These are phyloP conservation scores for Protosalanx chinensis DNA, from an alignment of 2,797 vertebrate species.

Conservation along the genomic window DNA sequence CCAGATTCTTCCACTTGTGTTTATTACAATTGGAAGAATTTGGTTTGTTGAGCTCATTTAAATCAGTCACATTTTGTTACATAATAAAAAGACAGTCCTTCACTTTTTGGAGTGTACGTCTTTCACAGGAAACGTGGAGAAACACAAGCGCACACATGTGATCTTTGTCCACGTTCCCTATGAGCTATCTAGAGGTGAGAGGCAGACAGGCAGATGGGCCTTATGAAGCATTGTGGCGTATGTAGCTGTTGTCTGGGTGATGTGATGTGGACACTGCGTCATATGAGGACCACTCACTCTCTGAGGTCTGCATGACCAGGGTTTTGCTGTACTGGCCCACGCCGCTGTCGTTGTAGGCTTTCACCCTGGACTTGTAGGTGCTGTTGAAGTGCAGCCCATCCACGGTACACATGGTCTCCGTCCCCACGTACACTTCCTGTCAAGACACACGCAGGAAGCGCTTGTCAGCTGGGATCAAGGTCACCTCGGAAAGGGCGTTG, in stretches of 20 bases:
- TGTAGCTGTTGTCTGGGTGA: neutral
- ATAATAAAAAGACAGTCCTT: no score
- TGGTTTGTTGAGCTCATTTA: no score
- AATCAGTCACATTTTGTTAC: no score
- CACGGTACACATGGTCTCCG: conserved; percentile 98
- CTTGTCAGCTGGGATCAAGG: neutral
- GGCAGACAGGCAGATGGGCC: neutral
- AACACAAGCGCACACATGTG: neutral
- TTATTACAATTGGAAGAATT: no score
- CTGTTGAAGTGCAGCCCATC: conserved; percentile 99
- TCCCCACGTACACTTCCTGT: conserved; percentile 97
- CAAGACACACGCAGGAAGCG: conserved; percentile 18
- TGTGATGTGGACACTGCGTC: neutral
- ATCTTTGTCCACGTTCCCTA: neutral
- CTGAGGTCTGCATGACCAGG: conserved; percentile 92
- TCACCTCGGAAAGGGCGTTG: neutral
- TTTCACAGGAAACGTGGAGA: neutral
- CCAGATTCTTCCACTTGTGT: no score
- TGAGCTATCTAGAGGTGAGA: neutral
- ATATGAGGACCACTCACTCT: conserved; percentile 77
- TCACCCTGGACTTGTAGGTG: conserved; percentile 93
- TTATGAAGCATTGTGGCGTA: neutral
- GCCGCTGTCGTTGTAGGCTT: conserved; percentile 94
- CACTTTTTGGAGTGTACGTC: neutral
- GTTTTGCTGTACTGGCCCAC: conserved; percentile 99